phyloP scores from a whole-genome alignment of 2,888 invertebrate species.

The Teleogryllus oceanicus region DNA sequence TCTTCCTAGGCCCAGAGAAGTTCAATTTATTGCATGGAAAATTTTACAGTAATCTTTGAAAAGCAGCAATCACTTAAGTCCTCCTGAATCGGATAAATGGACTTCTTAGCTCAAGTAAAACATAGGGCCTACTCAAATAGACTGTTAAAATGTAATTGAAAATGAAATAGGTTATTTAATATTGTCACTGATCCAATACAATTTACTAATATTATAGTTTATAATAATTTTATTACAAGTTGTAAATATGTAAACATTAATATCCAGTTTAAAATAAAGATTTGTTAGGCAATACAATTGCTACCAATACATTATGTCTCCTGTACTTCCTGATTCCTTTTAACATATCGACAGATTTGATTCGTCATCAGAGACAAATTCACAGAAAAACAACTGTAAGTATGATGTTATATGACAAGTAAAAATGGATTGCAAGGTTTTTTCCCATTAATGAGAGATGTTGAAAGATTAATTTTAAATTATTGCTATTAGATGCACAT shows the following conservation, averaged over 20 bases:
- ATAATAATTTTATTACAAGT: conserved; percentile 27
- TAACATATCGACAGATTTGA: too few species aligned
- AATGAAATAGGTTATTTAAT: conserved; percentile 22
- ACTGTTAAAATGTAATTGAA: conserved; percentile 19
- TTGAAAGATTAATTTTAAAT: too few species aligned
- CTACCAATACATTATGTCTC: conserved; percentile 31
- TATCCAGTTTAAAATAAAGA: conserved; percentile 25
- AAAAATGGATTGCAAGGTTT: too few species aligned
- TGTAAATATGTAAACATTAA: conserved; percentile 34
- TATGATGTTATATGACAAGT: too few species aligned
- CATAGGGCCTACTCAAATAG: conserved; percentile 4
- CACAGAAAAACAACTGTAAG: too few species aligned
- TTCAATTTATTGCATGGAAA: conserved; percentile 1
- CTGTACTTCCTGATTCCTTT: conserved; percentile 30
- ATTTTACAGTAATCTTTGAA: conserved; percentile 12
- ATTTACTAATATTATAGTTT: conserved; percentile 20
- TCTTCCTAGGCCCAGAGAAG: conserved; percentile 10
- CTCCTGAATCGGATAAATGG: background rate
- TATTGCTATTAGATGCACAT: too few species aligned
- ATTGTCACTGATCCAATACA: conserved; percentile 22
- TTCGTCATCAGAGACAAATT: too few species aligned
- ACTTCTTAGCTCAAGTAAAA: conserved; percentile 22
- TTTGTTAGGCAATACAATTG: conserved; percentile 40
- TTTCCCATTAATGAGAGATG: too few species aligned
- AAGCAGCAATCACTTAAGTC: background rate